Evolutionary conservation across 2,888 invertebrate genomes (phyloP), one percentile per base, ranked within the genome.

Genomic region (Cheilosia soror): DNA sequence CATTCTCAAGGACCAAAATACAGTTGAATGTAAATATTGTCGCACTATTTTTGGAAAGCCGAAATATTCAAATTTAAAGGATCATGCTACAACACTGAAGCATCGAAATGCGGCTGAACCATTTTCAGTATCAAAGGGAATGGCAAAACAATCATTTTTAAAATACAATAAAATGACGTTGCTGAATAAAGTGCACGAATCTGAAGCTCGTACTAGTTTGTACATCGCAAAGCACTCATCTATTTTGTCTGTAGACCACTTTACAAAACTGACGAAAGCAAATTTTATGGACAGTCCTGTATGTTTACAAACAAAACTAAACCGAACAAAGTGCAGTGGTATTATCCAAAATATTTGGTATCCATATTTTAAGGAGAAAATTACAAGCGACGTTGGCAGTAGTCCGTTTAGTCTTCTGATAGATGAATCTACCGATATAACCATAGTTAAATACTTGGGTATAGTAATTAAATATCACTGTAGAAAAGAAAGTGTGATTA

Each of bases 381-480:
- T 31, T 4, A 13, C 29, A 53, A n/a, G 13, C n/a, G 31, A n/a
- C n/a, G n/a, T 31, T 31, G 55, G 55, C 31, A 55, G 15, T 5
- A 55, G 15, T 15, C 29, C 29, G 31, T 55, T 55, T 15, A 55
- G 55, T 7, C 29, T 55, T 55, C n/a, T 55, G 6, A 55, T 55
- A 31, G 31, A 55, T 55, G 55, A 55, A 31, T 33, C 31, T 0
- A 55, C 55, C 6, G 55, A 55, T 55, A 55, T 55, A 55, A 15
- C n/a, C 6, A 31, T 55, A 7, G 7, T 15, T 6, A 55, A 33
- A 33, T 31, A 55, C 15, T 31, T 55, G 3, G 31, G 55, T 2
- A 55, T 55, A 6, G 55, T 55, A 15, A 55, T 55, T 31, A 55
- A 55, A 55, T 55, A 55, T 55, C 31, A 31, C 55, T 31, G 31